Conservation (phyloP, 2,113 vertebrate species). For the Mungos mungo region DNA sequence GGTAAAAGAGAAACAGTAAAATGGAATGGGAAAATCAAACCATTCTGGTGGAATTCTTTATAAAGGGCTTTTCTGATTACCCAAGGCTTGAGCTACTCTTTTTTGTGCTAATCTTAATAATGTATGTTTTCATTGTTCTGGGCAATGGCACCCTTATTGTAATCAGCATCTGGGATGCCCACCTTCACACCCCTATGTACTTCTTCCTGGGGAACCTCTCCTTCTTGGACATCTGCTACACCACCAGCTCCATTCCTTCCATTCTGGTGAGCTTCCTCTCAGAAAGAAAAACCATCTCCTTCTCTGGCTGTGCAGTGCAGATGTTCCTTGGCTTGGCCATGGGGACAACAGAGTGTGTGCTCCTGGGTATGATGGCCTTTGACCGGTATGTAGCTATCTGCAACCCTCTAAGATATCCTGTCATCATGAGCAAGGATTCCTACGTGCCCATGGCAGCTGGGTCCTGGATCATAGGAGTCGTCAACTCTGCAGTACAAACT, state of each 20-base stretch:
- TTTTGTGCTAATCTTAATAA: slow-evolving; percentile 24
- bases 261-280: slow-evolving; percentile 24
- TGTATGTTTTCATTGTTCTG: slow-evolving; percentile 48
- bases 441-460: not conserved
- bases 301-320: slow-evolving; percentile 21
- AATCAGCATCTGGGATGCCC: slow-evolving; percentile 33
- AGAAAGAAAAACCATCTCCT: slow-evolving; percentile 30
- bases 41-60: slow-evolving; percentile 52
- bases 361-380: slow-evolving; percentile 55
- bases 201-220: slow-evolving; percentile 55
- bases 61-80: slow-evolving; percentile 57
- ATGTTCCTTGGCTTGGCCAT: slow-evolving; percentile 38
- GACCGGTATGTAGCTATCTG: slow-evolving; percentile 52
- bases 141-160: slow-evolving; percentile 60
- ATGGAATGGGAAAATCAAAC: slow-evolving; percentile 47
- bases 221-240: slow-evolving; percentile 54
- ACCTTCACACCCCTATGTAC: slow-evolving; percentile 68
- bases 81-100: slow-evolving; percentile 36
- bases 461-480: slow-evolving; percentile 8
- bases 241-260: not conserved
- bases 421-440: slow-evolving; percentile 5
- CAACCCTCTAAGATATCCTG: slow-evolving; percentile 37
- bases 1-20: not conserved
- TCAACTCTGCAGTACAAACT: slow-evolving; percentile 16
- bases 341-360: slow-evolving; percentile 39